phyloP scores from a whole-genome alignment of 2,888 invertebrate genomes.

The Prostheceraeus crozeri region DNA sequence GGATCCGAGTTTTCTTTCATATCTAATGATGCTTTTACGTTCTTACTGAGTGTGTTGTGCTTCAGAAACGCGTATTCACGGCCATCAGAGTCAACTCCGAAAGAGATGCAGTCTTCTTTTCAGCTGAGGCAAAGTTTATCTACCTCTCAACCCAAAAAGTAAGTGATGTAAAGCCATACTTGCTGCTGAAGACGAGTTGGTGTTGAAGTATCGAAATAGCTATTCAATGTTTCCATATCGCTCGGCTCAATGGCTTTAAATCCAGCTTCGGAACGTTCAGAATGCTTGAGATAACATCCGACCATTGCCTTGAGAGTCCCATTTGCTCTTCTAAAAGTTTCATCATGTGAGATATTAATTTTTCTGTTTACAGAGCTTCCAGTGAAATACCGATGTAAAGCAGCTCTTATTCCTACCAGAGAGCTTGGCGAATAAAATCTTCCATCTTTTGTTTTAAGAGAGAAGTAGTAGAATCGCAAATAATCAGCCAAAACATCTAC shows the following conservation, averaged over 20 bases:
- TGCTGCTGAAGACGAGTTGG: constrained; percentile 26
- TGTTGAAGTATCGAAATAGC: constrained; percentile 8
- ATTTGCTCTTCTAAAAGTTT: constrained; percentile 24
- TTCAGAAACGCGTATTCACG: constrained; percentile 19
- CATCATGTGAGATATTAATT: constrained; percentile 20
- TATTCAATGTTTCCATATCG: constrained; percentile 26
- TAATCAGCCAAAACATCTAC: constrained; percentile 25
- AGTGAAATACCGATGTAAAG: constrained; percentile 17
- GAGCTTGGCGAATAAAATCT: constrained; percentile 28
- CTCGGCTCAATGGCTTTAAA: constrained; percentile 26
- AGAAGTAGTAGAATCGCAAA: constrained; percentile 23
- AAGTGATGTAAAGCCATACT: constrained; percentile 25
- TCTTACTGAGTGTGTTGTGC: constrained; percentile 4
- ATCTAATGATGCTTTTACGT: constrained; percentile 23
- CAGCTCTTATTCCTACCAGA: constrained; percentile 28
- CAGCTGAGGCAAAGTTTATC: constrained; percentile 28
- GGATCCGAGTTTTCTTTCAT: constrained; percentile 28
- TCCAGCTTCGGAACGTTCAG: constrained; percentile 21
- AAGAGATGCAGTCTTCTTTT: constrained; percentile 20
- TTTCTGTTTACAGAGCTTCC: constrained; percentile 28
- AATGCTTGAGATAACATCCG: constrained; percentile 27
- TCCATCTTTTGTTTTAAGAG: constrained; percentile 27
- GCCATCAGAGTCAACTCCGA: constrained; percentile 26
- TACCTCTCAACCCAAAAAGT: constrained; percentile 26
- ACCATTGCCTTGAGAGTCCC: constrained; percentile 24